phyloP scores from a whole-genome alignment of 2,797 vertebrate species.

The Manis javanica region DNA sequence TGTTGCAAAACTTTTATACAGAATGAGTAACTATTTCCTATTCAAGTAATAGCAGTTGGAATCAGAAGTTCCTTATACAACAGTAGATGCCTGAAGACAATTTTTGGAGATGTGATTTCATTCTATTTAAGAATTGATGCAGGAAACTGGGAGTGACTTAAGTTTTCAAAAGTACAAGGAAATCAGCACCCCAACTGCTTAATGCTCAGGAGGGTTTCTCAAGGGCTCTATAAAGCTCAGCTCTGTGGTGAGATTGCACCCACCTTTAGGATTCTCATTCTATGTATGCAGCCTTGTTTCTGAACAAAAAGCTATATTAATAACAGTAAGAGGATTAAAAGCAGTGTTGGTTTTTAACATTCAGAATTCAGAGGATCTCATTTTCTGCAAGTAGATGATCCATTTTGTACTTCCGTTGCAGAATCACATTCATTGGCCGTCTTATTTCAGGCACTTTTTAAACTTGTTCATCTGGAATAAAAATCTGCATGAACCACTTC shows the following conservation, averaged over 20 bases:
- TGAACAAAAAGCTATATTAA: constrained; percentile 70
- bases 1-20: constrained; percentile 62
- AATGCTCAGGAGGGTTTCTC: constrained; percentile 32
- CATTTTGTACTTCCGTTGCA: constrained; percentile 66
- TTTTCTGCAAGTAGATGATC: constrained; percentile 79
- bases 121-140: constrained; percentile 58
- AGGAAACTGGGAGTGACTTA: constrained; percentile 34
- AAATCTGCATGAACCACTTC: constrained; percentile 84
- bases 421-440: constrained; percentile 85
- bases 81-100: constrained; percentile 82
- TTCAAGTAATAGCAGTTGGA: constrained; percentile 85
- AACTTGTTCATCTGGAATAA: constrained; percentile 86
- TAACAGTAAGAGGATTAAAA: constrained; percentile 79
- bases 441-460: constrained; percentile 89
- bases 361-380: constrained; percentile 82
- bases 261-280: constrained; percentile 65
- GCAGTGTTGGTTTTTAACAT: constrained; percentile 83
- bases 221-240: constrained; percentile 47
- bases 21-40: constrained; percentile 76
- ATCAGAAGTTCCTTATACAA: constrained; percentile 85
- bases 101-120: constrained; percentile 73
- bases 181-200: constrained; percentile 25
- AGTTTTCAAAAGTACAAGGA: constrained; percentile 64
- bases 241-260: background rate
- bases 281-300: constrained; percentile 41